Base-by-base conservation (phyloP, 2,888 invertebrate species). In the Cotesia congregata region DNA sequence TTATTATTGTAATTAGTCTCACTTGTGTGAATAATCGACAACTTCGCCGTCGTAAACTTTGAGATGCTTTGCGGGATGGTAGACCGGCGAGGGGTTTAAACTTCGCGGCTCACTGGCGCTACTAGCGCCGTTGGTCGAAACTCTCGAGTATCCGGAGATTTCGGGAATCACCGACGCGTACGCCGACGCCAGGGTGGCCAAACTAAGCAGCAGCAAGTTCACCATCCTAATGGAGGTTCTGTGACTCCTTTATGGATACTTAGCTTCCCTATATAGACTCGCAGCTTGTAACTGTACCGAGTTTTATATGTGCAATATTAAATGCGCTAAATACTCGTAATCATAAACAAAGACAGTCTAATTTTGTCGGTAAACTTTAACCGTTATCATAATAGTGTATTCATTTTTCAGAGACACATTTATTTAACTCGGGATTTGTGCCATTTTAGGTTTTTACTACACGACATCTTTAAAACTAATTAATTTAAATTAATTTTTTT, bases 31-130 rank as follows among this genome's bases (percentile, higher is more conserved):
- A 76, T 86, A 83, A 80, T 89, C 84, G 30, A 86, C 64, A 12
- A 81, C 87, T 67, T 89, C 88, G 6, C 89, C 89, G 15, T 84
- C 85, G 15, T 81, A 82, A 38, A 89, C 80, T 60, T 82, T 80
- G 72, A 83, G 78, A 1, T 75, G 78, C n/a, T 79, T 84, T 15
- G 82, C 76, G 1, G 84, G 75, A 0, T 83, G 79, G 79, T 86
- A 86, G 15, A 86, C 80, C 5, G 88, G 88, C 1, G 88, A 85
- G 9, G 84, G 82, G 38, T 83, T 83, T n/a, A 84, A 76, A 71
- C 81, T 82, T 77, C 86, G 81, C 0, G 80, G 82, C 70, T 85
- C 82, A 50, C 62, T 76, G 15, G 68, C 77, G 15, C 78, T 62
- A 7, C 76, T 79, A 15, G 77, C 82, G 2, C 85, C 84, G 74